phyloP scores from a whole-genome alignment of 2,888 invertebrate species.

The Nomada lathburiana region DNA sequence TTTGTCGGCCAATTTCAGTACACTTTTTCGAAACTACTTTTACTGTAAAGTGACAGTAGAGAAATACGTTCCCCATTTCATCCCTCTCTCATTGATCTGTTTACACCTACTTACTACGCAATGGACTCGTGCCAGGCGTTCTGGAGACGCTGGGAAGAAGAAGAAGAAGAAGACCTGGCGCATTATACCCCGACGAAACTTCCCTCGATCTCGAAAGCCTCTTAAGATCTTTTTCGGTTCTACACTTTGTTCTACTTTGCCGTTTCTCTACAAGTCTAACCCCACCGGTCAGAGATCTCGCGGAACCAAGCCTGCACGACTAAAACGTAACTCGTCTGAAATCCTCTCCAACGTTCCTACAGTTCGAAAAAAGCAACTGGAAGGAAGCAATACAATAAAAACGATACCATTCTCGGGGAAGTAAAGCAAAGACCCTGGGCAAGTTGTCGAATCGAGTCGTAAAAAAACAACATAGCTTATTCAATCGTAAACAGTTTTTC shows the following conservation, averaged over 20 bases:
- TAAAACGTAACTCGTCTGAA: slow-evolving; percentile 1
- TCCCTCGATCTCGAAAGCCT: slow-evolving; percentile 50
- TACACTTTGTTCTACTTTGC: slow-evolving; percentile 54
- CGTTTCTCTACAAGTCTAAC: neutral
- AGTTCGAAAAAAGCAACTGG: neutral
- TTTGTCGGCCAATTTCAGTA: neutral
- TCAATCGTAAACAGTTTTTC: neutral
- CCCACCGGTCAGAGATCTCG: slow-evolving; percentile 12
- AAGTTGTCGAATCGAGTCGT: neutral
- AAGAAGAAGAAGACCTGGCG: too few relatives aligned
- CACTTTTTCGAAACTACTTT: neutral
- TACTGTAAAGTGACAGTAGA: neutral
- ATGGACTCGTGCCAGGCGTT: slow-evolving; percentile 16
- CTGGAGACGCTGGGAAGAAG: neutral
- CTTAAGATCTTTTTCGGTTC: slow-evolving; percentile 51
- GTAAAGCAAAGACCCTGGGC: neutral
- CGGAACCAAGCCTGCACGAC: neutral
- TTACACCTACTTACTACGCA: slow-evolving; percentile 31
- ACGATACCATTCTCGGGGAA: neutral
- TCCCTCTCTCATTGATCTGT: slow-evolving; percentile 38
- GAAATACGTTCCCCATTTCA: neutral
- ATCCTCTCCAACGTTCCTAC: slow-evolving; percentile 1
- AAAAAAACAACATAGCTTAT: neutral
- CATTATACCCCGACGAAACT: slow-evolving; percentile 35
- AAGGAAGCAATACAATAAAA: neutral